phyloP scores from a whole-genome alignment of 2,888 invertebrate species.

The Luperina testacea region DNA sequence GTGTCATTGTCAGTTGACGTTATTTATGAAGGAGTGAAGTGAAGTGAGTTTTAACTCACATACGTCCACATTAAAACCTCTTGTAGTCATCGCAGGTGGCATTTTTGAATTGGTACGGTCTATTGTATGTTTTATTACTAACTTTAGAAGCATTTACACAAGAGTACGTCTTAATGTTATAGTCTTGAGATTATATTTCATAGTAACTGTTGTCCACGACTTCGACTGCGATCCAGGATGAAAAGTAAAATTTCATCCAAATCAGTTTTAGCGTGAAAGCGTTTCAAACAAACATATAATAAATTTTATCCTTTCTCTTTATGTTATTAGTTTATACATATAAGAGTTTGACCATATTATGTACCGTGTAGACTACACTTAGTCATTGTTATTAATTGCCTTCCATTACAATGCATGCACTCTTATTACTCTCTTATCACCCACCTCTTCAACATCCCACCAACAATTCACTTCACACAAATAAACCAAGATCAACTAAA shows the following conservation, averaged over 20 bases:
- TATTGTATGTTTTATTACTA: neutral
- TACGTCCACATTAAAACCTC: neutral
- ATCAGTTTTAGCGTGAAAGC: neutral
- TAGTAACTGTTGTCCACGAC: neutral
- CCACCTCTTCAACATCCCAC: neutral
- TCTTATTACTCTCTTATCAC: neutral
- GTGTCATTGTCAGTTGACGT: neutral
- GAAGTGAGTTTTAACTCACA: neutral
- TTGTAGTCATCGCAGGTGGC: no score
- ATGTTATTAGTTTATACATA: neutral
- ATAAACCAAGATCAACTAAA: conserved; percentile 14
- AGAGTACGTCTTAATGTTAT: neutral
- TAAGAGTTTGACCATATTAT: neutral
- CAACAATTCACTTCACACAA: neutral
- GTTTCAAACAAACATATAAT: neutral
- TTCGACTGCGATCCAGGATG: neutral
- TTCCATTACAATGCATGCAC: neutral
- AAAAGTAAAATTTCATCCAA: neutral
- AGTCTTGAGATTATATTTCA: neutral
- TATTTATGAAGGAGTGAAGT: neutral
- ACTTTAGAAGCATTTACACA: neutral
- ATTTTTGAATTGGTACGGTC: neutral
- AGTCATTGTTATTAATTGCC: neutral
- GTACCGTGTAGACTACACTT: neutral
- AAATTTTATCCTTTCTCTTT: no score